These are phyloP conservation scores for Megalops atlanticus DNA, from an alignment of 2,113 vertebrate genomes.

Conservation along the genomic window DNA sequence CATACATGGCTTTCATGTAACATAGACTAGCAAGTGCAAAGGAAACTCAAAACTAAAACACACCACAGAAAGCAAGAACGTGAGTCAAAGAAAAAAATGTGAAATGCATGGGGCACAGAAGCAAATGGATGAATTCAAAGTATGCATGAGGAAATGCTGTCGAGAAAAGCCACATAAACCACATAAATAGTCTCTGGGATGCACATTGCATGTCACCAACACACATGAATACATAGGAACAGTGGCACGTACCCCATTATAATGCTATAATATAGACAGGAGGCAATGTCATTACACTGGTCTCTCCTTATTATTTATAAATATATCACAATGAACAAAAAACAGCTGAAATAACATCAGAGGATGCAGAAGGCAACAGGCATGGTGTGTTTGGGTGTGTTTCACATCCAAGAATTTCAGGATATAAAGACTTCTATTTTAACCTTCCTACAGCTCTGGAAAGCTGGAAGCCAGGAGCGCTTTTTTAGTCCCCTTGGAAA, in stretches of 20 bases:
- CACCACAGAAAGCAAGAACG: neutral
- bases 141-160: neutral
- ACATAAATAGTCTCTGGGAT: neutral
- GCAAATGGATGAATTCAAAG: neutral
- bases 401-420: neutral
- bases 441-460: no score
- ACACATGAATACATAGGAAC: neutral
- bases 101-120: conserved; percentile 7
- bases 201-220: neutral
- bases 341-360: neutral
- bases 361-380: neutral
- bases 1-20: neutral
- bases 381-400: neutral
- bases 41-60: conserved; percentile 12
- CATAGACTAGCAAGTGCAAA: neutral
- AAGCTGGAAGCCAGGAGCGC: no score
- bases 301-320: neutral
- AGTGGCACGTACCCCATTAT: neutral
- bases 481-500: neutral
- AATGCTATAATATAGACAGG: neutral
- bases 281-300: neutral
- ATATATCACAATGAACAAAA: neutral
- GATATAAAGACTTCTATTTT: no score
- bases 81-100: conserved; percentile 27
- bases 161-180: neutral